Base-by-base conservation (phyloP, 92 coral and sea anemone genomes). In the Porites lobata region DNA sequence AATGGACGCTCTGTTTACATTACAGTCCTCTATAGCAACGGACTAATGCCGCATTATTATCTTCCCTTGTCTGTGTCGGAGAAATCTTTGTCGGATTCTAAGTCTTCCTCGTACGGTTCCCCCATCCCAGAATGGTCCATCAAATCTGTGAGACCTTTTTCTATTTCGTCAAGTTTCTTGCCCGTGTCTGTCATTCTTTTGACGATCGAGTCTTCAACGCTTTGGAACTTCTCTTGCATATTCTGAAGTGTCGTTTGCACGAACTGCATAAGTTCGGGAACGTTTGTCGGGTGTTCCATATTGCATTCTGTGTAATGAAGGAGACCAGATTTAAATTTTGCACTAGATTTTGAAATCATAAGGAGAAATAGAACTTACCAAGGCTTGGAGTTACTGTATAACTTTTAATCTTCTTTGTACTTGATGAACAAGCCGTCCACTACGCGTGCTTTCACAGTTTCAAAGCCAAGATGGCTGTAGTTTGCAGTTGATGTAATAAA, bases 71-170 rank as follows among this genome's bases (percentile, higher is more conserved):
- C 99, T 32, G 91, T 83, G 43, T 86, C 93, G 1, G 87, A 78
- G 29, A 81, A 88, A 8, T 92, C 94, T 66, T 93, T 89, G 64
- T 96, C 99, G 9, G 99, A 92, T 65, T 92, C 96, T 3, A 75
- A 76, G 6, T 93, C 98, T 80, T 96, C 99, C 47, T 96, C 98
- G 65, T 92, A 98, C 18, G 99, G 99, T 79, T 98, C 99, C 1
- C 96, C 98, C 92, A 98, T 95, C 7, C 99, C 99, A 47, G 99
- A 96, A 69, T 98, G 98, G 82, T 98, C 99, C 99, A 98, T 98
- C 13, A 98, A 92, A 65, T 96, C 99, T 29, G 98, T 94, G 38
- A 98, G 89, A 29, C 94, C 91, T 82, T 95, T 96, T 85, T 98
- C 99, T 77, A 98, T 89, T 72, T 95, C 96, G 86, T 98, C 98